Percentiles rank a stretch among this genome's conserved stretches.
Conservation (phyloP, 2,797 vertebrate genomes). For the Alauda arvensis region DNA sequence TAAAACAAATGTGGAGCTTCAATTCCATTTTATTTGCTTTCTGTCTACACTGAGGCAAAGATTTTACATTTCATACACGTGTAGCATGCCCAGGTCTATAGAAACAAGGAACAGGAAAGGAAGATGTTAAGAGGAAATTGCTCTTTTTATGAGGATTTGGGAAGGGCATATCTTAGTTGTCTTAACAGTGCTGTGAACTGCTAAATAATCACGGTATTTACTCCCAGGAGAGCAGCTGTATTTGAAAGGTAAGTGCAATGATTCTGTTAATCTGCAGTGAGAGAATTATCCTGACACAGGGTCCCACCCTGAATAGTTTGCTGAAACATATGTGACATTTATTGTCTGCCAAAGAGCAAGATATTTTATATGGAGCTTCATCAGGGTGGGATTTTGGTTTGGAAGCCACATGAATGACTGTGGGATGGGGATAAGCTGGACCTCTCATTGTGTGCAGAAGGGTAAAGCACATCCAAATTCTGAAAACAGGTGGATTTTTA, state of each 20-base stretch:
- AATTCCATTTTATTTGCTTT: background rate
- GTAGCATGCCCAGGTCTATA: background rate
- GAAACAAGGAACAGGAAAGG: background rate
- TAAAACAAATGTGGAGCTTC: background rate
- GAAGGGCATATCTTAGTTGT: background rate
- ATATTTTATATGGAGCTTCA: background rate
- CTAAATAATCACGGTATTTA: background rate
- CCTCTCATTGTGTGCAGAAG: background rate
- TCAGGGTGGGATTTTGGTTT: background rate
- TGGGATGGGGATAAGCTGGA: background rate
- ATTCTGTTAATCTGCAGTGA: background rate
- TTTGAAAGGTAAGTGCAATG: background rate
- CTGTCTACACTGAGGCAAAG: background rate
- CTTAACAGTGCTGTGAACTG: background rate
- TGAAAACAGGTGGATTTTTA: background rate
- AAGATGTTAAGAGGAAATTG: background rate
- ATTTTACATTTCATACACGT: background rate
- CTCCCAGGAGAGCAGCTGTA: background rate
- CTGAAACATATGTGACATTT: background rate
- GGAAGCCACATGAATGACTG: background rate
- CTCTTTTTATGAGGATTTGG: background rate
- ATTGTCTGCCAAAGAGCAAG: background rate
- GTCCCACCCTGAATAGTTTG: background rate
- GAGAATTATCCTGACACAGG: background rate
- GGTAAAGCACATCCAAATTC: background rate